These are phyloP conservation scores for Lasiommata megera DNA, from an alignment of 2,888 invertebrate species.

Conservation along the genomic window DNA sequence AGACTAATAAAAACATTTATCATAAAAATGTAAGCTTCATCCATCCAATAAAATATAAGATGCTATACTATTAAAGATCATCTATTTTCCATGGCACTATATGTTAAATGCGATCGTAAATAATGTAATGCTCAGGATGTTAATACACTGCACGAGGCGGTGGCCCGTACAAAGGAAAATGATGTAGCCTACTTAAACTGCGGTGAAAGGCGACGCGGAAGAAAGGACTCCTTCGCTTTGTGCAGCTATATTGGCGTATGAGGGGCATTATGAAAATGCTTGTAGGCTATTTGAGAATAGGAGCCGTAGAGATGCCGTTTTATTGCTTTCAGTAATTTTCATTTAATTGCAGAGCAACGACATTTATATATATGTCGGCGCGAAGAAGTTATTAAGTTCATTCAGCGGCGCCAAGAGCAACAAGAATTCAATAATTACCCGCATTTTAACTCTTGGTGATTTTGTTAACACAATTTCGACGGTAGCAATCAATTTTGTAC, in stretches of 20 bases:
- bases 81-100: not conserved
- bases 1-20: no score
- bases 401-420: no score
- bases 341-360: not conserved
- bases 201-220: constrained; percentile 37
- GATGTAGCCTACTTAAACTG: constrained; percentile 42
- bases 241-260: constrained; percentile 31
- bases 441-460: no score
- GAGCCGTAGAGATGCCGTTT: not conserved
- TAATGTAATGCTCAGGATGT: constrained; percentile 9
- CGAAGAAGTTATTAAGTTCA: no score
- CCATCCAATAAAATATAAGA: no score
- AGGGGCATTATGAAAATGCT: constrained; percentile 29
- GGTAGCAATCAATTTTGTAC: no score
- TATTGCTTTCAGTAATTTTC: not conserved
- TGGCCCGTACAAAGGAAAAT: constrained; percentile 38
- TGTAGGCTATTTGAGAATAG: constrained; percentile 22
- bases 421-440: no score
- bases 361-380: no score
- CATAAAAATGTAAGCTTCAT: no score
- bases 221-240: constrained; percentile 35
- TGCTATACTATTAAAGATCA: not conserved
- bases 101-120: not conserved
- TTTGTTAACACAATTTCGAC: no score
- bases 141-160: constrained; percentile 19